These are phyloP conservation scores for Emydocephalus ijimae DNA, from an alignment of 2,113 vertebrate genomes.

Conservation along the genomic window DNA sequence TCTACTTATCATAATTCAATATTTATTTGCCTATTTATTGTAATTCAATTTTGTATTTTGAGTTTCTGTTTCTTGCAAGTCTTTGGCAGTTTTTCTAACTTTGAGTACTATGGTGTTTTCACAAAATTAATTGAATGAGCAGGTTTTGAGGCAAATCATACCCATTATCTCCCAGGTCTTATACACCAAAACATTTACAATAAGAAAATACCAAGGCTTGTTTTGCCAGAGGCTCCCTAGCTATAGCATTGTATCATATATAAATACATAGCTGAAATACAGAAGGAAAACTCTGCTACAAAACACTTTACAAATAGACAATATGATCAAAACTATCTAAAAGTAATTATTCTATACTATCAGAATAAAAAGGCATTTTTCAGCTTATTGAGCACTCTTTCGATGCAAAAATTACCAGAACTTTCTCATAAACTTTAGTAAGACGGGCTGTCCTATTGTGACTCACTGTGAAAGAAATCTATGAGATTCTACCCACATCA, in stretches of 20 bases:
- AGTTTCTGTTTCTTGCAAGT: slow-evolving; percentile 16
- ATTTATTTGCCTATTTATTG: neutral
- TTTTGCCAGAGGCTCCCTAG: neutral
- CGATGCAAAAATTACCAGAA: neutral
- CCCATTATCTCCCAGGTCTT: neutral
- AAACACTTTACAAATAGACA: neutral
- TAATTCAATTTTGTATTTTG: slow-evolving; percentile 1
- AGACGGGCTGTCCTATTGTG: neutral
- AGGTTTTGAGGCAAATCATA: neutral
- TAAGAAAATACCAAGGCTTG: neutral
- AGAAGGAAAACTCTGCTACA: neutral
- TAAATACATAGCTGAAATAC: neutral
- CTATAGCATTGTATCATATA: neutral
- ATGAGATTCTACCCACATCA: neutral
- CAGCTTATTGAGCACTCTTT: neutral
- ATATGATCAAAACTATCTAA: neutral
- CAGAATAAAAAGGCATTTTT: neutral
- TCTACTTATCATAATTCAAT: slow-evolving; percentile 30
- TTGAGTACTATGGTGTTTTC: slow-evolving; percentile 1
- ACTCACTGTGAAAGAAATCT: neutral
- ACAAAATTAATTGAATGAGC: slow-evolving; percentile 16
- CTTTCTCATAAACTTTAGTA: neutral
- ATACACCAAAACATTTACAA: neutral
- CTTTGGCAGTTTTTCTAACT: slow-evolving; percentile 40
- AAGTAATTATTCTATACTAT: neutral